These are phyloP conservation scores for Brachionus manjavacas DNA, from an alignment of 1,140 invertebrate genomes.

Conservation along the genomic window DNA sequence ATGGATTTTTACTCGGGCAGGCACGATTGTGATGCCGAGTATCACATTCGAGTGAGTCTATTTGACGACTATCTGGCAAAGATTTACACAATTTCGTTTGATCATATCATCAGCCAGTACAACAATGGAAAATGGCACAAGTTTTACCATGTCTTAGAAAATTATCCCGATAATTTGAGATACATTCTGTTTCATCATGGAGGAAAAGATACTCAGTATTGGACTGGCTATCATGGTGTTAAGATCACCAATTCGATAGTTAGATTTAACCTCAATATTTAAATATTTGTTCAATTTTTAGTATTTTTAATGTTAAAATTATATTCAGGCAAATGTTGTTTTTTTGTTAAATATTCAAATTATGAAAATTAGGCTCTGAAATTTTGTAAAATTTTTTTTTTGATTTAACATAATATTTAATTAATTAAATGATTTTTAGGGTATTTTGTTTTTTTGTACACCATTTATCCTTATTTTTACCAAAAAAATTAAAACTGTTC, in stretches of 20 bases:
- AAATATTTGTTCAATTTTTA: background rate
- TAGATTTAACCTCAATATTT: background rate
- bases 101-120: background rate
- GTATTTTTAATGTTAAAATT: background rate
- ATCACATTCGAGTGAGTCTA: constrained; percentile 6
- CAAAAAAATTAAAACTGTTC: too few relatives aligned
- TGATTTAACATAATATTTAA: too few relatives aligned
- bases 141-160: constrained; percentile 47
- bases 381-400: too few relatives aligned
- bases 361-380: too few relatives aligned
- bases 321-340: too few relatives aligned
- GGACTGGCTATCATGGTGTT: constrained; percentile 66
- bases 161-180: constrained; percentile 48
- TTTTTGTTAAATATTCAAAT: too few relatives aligned
- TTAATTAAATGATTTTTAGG: too few relatives aligned
- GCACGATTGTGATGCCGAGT: background rate
- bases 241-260: constrained; percentile 64
- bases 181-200: constrained; percentile 55
- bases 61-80: background rate
- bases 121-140: constrained; percentile 9
- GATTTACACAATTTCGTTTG: constrained; percentile 2
- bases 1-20: constrained; percentile 4
- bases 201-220: constrained; percentile 63
- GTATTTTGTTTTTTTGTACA: too few relatives aligned
- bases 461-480: too few relatives aligned